Conservation (phyloP, 1,140 invertebrate species). For the Caenorhabditis tropicalis region DNA sequence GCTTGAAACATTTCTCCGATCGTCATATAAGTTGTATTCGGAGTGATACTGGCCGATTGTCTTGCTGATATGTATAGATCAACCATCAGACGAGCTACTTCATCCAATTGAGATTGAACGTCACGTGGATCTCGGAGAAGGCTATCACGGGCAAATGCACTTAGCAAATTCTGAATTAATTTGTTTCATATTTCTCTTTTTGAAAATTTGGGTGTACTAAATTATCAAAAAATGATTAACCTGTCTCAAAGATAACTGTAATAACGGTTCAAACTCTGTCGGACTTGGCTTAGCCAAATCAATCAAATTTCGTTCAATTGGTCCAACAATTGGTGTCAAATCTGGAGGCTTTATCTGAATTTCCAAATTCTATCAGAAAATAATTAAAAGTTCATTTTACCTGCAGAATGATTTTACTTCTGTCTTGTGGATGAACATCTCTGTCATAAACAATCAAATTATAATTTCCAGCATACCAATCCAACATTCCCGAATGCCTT, state of each 20-base stretch:
- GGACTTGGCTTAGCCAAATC: conserved; percentile 42
- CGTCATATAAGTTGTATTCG: conserved; percentile 47
- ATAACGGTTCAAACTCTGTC: conserved; percentile 45
- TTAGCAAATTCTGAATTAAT: conserved; percentile 44
- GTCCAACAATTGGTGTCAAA: conserved; percentile 40
- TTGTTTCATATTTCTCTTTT: neutral
- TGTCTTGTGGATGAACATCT: conserved; percentile 55
- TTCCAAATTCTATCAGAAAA: neutral
- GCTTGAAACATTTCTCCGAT: conserved; percentile 35
- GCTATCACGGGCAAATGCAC: conserved; percentile 2
- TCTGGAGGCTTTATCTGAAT: conserved; percentile 51
- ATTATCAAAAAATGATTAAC: neutral
- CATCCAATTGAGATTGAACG: conserved; percentile 46
- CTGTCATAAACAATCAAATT: conserved; percentile 52
- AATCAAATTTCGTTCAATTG: conserved; percentile 41
- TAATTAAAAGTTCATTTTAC: too few species aligned
- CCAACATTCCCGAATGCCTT: conserved; percentile 55
- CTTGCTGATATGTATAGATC: conserved; percentile 24
- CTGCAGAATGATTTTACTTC: conserved; percentile 49
- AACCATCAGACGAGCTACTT: conserved; percentile 45
- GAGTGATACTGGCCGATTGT: conserved; percentile 27
- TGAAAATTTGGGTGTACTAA: neutral
- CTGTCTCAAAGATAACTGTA: conserved; percentile 51
- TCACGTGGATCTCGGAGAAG: conserved; percentile 47
- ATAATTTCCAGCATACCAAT: conserved; percentile 48